Conservation (phyloP, 2,113 vertebrate species). For the Sprattus sprattus region DNA sequence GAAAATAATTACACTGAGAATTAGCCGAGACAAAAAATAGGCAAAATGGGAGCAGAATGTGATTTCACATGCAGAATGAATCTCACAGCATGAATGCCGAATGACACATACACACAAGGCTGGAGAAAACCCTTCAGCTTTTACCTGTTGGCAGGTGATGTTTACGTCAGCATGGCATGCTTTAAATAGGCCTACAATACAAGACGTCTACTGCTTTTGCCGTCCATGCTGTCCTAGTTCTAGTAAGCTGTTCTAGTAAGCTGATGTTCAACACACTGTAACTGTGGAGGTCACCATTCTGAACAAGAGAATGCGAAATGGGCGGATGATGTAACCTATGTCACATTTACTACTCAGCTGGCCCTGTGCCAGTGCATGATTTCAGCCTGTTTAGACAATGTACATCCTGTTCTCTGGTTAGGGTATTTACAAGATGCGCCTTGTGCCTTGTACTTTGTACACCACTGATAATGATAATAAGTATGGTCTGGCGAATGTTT, state of each 20-base stretch:
- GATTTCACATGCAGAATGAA: neutral
- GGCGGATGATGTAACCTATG: neutral
- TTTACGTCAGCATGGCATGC: neutral
- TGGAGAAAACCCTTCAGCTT: neutral
- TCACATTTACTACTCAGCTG: neutral
- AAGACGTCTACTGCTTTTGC: neutral
- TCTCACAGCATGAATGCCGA: neutral
- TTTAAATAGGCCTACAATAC: neutral
- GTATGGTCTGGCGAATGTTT: neutral
- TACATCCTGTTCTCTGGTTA: neutral
- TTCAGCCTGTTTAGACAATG: neutral
- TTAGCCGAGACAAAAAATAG: neutral
- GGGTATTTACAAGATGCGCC: neutral
- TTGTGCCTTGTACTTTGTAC: too few relatives aligned
- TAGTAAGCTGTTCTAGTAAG: neutral
- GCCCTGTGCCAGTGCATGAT: neutral
- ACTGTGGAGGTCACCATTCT: neutral
- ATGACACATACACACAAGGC: neutral
- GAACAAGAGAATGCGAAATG: neutral
- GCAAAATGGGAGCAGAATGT: neutral
- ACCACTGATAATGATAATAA: neutral
- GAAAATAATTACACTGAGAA: neutral
- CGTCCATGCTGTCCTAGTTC: neutral
- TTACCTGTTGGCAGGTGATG: neutral
- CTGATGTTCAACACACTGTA: neutral